A percentile compares a stretch with the other conserved stretches of the same genome.
Evolutionary conservation across 1,140 invertebrate species (phyloP).

Genomic region (Doryteuthis pealeii): DNA sequence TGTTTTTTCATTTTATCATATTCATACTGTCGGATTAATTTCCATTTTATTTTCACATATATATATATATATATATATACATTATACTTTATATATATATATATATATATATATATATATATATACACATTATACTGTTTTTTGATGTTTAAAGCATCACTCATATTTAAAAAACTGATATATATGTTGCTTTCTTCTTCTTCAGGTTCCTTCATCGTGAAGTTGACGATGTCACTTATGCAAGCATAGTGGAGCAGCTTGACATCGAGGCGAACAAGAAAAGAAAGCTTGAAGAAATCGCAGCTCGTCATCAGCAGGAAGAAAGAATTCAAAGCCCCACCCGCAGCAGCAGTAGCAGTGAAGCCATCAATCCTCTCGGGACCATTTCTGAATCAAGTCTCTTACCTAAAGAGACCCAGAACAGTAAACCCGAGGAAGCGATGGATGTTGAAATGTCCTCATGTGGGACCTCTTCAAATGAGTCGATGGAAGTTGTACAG

Average conservation of each 20-base stretch:
- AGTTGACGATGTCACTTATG: constrained; percentile 40
- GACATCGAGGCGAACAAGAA: constrained; percentile 47
- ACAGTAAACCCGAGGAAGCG: constrained; percentile 17
- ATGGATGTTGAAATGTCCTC: constrained; percentile 11
- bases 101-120: too few species aligned
- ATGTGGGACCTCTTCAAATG: constrained; percentile 1
- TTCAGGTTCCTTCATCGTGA: constrained; percentile 48
- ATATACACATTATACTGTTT: too few species aligned
- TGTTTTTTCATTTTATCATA: too few species aligned
- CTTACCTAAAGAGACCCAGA: constrained; percentile 3
- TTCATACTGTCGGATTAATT: too few species aligned
- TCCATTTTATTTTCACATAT: too few species aligned
- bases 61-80: too few species aligned
- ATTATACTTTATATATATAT: too few species aligned
- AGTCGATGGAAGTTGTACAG: constrained; percentile 27
- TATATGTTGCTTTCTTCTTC: constrained; percentile 9
- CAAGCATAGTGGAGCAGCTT: constrained; percentile 36
- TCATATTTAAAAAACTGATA: constrained; percentile 60
- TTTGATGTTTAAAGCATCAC: too few species aligned
- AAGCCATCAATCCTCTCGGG: too few species aligned
- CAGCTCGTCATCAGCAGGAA: constrained; percentile 22
- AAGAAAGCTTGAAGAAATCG: constrained; percentile 37
- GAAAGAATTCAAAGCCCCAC: not conserved
- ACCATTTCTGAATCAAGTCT: constrained; percentile 14
- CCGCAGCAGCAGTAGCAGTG: not conserved